Evolutionary conservation across 2,797 vertebrate genomes (phyloP).

Genomic region (Bradypodion pumilum): DNA sequence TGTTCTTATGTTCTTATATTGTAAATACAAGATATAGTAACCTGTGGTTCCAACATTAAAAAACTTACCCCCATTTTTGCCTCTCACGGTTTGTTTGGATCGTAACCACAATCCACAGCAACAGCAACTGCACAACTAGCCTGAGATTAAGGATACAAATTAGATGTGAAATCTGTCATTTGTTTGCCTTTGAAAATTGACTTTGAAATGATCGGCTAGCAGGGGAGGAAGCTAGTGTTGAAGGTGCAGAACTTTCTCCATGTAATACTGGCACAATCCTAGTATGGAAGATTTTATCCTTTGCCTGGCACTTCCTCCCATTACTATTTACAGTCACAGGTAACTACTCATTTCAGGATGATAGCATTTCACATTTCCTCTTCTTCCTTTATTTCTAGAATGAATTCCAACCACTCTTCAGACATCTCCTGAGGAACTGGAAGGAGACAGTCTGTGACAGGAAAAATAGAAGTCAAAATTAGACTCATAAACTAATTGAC

Average conservation of each 20-base stretch:
- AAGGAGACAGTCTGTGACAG: slow-evolving; percentile 70
- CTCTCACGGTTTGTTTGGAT: too few relatives aligned
- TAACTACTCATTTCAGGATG: neutral
- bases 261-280: neutral
- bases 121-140: too few relatives aligned
- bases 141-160: too few relatives aligned
- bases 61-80: too few relatives aligned
- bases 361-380: slow-evolving; percentile 59
- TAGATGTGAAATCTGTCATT: too few relatives aligned
- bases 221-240: neutral
- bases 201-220: neutral
- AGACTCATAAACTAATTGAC: slow-evolving; percentile 27
- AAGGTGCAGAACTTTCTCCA: neutral
- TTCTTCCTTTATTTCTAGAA: slow-evolving; percentile 59
- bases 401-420: slow-evolving; percentile 12
- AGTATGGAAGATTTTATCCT: neutral
- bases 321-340: too few relatives aligned
- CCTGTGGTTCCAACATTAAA: too few relatives aligned
- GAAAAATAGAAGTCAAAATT: slow-evolving; percentile 40
- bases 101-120: too few relatives aligned
- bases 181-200: too few relatives aligned
- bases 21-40: too few relatives aligned
- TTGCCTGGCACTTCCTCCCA: neutral
- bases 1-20: too few relatives aligned
- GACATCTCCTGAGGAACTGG: slow-evolving; percentile 40